Base-by-base conservation (phyloP, 2,797 vertebrate genomes). In the Pogoniulus pusillus region DNA sequence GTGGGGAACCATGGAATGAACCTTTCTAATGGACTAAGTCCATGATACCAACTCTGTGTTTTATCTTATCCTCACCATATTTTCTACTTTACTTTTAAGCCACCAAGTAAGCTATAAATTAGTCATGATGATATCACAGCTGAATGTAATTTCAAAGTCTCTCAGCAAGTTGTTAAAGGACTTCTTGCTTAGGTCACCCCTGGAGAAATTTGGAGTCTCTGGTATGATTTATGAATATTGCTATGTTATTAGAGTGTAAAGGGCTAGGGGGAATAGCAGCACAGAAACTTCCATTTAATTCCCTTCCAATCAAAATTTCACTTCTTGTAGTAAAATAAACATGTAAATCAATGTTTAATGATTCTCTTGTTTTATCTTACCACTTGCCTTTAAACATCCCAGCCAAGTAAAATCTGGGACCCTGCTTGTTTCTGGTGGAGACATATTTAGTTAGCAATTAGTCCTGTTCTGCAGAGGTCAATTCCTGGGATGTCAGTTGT, bases 141-240 rank as follows among this genome's bases (percentile, higher is more conserved):
- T 96, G 94, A 96, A 91, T 87, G 84, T 93, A 93, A 95, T 96
- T 96, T 95, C 87, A 71, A 80, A 92, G 88, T 95, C 91, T 91
- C 83, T 93, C 91, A 85, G 74, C 92, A 91, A 91, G 92, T 86
- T 91, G 93, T 92, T 95, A 96, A 96, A 91, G 86, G 43, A 37
- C 94, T 88, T 91, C 88, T 95, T 89, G 73, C 86, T 81, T 93
- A 87, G 89, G 87, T 95, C 92, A 96, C 59, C 91, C 59, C 84
- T 73, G 70, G 91, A 81, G 81, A 94, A 96, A 96, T 91, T 29
- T 93, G 76, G 91, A 95, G 92, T 71, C 57, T 82, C 76, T 69
- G 47, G 27, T 89, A 76, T 95, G 90, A 96, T 96, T 93, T 96
- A 97, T 93, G 78, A 90, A 92, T 93, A 93, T 84, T 87, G 69